Base-by-base conservation (phyloP, 2,888 invertebrate genomes). In the Cacoxenus indagator region DNA sequence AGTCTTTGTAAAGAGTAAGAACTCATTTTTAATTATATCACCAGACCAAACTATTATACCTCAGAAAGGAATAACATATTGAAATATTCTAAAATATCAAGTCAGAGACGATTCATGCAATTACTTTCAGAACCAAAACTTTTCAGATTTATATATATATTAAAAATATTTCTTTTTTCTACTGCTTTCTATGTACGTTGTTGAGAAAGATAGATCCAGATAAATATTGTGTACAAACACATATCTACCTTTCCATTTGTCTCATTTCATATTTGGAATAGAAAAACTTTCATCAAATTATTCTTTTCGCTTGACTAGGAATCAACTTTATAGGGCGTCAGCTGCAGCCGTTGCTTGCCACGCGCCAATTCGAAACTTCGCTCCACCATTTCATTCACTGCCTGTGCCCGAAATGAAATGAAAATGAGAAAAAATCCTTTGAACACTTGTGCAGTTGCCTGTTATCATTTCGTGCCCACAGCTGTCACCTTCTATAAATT, bases 311-410 rank as follows among this genome's bases (percentile, higher is more conserved):
- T 22, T 62, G 17, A 62, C 45, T 45, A 31, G 67, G 76, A 78
- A 81, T 83, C 76, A 83, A 83, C 81, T 81, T 81, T 83, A 83
- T 83, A 83, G 76, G 82, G 76, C 82, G 82, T 81, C 83, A 83
- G 69, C 71, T 83, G 81, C 83, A 81, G 83, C 82, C 83, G 83
- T 82, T 76, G 70, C 75, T n/a, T 77, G 70, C 67, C 68, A 54
- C 65, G 14, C 4, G 22, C 51, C 22, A 51, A n/a, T 51, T 51
- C 19, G 51, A 17, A 22, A 17, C 17, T 51, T 51, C 51, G 22
- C 22, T 51, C 51, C 17, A 51, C 51, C 51, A 51, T 51, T 51
- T 51, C 22, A n/a, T 51, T 17, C 51, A 6, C n/a, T 22, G 22
- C 22, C 9, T 37, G 8, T 37, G 37, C 65, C n/a, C n/a, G n/a